A percentile compares a stretch with the other conserved stretches of the same genome.
Conservation (phyloP, 1,140 invertebrate genomes). For the Drosophila lacertosa region DNA sequence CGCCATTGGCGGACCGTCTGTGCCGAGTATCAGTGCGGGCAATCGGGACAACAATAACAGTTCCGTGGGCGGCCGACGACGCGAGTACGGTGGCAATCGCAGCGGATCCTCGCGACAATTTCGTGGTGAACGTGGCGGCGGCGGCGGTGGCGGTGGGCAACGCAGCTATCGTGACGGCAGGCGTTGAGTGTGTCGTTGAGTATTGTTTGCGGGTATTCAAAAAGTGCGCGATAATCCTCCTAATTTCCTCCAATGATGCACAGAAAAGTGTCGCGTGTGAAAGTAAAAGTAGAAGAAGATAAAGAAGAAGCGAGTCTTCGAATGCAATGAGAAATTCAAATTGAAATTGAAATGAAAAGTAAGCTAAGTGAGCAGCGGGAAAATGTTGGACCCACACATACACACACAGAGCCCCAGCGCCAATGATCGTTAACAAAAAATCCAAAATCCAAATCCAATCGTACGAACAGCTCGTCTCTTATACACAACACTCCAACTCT, state of each 20-base stretch:
- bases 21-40: slow-evolving; percentile 47
- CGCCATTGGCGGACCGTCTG: slow-evolving; percentile 21
- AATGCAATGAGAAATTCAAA: slow-evolving; percentile 25
- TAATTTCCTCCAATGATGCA: slow-evolving; percentile 24
- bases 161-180: slow-evolving; percentile 74
- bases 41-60: slow-evolving; percentile 70
- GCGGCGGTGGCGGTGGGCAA: slow-evolving; percentile 62
- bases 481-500: slow-evolving; percentile 68
- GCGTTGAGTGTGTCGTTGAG: slow-evolving; percentile 53
- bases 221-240: slow-evolving; percentile 55
- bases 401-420: slow-evolving; percentile 7
- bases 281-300: slow-evolving; percentile 3
- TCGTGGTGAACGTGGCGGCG: slow-evolving; percentile 53
- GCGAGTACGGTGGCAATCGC: slow-evolving; percentile 59
- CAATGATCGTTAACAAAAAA: slow-evolving; percentile 47
- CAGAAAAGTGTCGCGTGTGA: slow-evolving; percentile 48
- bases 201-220: slow-evolving; percentile 43
- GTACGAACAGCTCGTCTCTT: slow-evolving; percentile 41
- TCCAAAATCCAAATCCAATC: slow-evolving; percentile 43
- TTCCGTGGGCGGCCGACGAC: slow-evolving; percentile 67
- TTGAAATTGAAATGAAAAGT: slow-evolving; percentile 16
- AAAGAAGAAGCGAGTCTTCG: slow-evolving; percentile 2
- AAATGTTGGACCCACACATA: slow-evolving; percentile 16
- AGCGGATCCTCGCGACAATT: slow-evolving; percentile 68
- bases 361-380: slow-evolving; percentile 46